A percentile compares a stretch with the other conserved stretches of the same genome.
These are phyloP conservation scores for Myxocyprinus asiaticus DNA, from an alignment of 2,113 vertebrate species.

Conservation along the genomic window DNA sequence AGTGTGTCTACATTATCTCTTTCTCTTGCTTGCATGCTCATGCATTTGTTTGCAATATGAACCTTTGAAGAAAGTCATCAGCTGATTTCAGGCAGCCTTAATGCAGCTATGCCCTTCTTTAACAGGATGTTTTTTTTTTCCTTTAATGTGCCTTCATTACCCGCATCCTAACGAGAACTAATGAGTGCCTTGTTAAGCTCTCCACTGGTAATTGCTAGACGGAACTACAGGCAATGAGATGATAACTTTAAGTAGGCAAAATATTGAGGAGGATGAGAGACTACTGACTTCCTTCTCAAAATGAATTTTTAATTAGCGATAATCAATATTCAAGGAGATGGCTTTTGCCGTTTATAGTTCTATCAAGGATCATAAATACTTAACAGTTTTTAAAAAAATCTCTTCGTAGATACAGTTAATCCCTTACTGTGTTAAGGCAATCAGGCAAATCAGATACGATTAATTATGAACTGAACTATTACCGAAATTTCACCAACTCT, in stretches of 20 bases:
- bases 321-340: conserved; percentile 92
- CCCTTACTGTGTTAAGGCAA: conserved; percentile 85
- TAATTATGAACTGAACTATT: conserved; percentile 85
- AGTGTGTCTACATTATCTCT: too few relatives aligned
- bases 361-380: conserved; percentile 93
- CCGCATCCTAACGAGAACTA: conserved; percentile 91
- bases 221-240: conserved; percentile 59
- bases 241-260: conserved; percentile 56
- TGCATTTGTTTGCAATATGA: neutral
- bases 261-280: conserved; percentile 67
- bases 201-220: conserved; percentile 78
- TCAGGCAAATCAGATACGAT: conserved; percentile 93
- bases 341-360: conserved; percentile 85
- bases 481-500: conserved; percentile 55
- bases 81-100: conserved; percentile 65
- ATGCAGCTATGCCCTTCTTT: conserved; percentile 59
- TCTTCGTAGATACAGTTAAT: conserved; percentile 53
- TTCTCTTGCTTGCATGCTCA: too few relatives aligned
- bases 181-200: conserved; percentile 84
- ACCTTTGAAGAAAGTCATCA: conserved; percentile 54
- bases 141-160: conserved; percentile 87
- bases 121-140: conserved; percentile 65
- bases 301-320: conserved; percentile 93
- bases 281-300: conserved; percentile 74
- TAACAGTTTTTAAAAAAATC: conserved; percentile 81